Evolutionary conservation across 2,888 invertebrate species (phyloP), one percentile per base, ranked within the genome.

Genomic region (Tinea semifulvella): DNA sequence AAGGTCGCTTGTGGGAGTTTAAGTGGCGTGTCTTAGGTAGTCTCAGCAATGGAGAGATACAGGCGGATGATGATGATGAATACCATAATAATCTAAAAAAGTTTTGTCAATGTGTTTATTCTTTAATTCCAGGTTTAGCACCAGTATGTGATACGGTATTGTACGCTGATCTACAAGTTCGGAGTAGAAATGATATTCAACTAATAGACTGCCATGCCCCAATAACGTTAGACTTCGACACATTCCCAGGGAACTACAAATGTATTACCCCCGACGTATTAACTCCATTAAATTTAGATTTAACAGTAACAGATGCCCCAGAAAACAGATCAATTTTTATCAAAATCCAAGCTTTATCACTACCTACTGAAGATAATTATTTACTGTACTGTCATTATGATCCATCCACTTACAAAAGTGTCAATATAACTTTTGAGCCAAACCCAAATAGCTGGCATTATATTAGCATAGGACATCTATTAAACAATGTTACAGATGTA

Each of bases 51-150:
- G n/a, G n/a, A n/a, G n/a, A n/a, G n/a, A n/a, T n/a, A n/a, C n/a
- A n/a, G n/a, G n/a, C n/a, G n/a, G n/a, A n/a, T n/a, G n/a, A n/a
- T n/a, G n/a, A n/a, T n/a, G n/a, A n/a, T n/a, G n/a, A n/a, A n/a
- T n/a, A n/a, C n/a, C n/a, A n/a, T n/a, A n/a, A n/a, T n/a, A n/a
- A n/a, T n/a, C n/a, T n/a, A n/a, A n/a, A n/a, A n/a, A n/a, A n/a
- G n/a, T n/a, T n/a, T n/a, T n/a, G n/a, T n/a, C n/a, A n/a, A n/a
- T n/a, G n/a, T n/a, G n/a, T n/a, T n/a, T n/a, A n/a, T n/a, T n/a
- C n/a, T n/a, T n/a, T n/a, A n/a, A n/a, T 83, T 84, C 0, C 73
- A 91, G 91, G 91, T 55, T 74, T 91, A 40, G 84, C 86, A 8
- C 84, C 86, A 13, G 80, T 84, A 39, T 89, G 89, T 57, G 85